phyloP scores from a whole-genome alignment of 2,797 vertebrate species.

The Parauchenoglanis ngamensis region DNA sequence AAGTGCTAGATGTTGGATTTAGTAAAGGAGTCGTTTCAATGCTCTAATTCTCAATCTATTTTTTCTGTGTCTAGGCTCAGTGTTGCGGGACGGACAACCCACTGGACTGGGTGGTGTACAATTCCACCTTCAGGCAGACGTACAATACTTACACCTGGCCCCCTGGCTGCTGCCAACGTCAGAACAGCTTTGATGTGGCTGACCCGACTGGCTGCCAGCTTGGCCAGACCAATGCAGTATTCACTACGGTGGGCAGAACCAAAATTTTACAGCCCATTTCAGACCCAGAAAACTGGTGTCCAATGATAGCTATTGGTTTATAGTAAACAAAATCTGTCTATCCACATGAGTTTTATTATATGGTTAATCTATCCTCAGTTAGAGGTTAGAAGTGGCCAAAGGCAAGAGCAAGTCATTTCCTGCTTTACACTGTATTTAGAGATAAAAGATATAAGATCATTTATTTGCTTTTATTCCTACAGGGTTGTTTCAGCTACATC shows the following conservation, averaged over 20 bases:
- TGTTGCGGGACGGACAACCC: constrained; percentile 76
- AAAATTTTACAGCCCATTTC: not conserved
- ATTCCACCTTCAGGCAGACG: constrained; percentile 63
- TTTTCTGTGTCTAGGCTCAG: constrained; percentile 61
- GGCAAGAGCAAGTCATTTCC: not conserved
- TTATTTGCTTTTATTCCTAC: constrained; percentile 8
- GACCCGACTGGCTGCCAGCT: constrained; percentile 63
- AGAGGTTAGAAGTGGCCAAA: not conserved
- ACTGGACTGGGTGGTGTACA: constrained; percentile 73
- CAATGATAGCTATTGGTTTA: not conserved
- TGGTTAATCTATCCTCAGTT: not conserved
- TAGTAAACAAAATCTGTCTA: not conserved
- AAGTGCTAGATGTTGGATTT: not conserved
- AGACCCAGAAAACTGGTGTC: not conserved
- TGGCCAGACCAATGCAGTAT: constrained; percentile 64
- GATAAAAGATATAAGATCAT: not conserved
- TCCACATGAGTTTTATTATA: too few species aligned
- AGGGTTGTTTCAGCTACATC: constrained; percentile 79
- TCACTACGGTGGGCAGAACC: constrained; percentile 29
- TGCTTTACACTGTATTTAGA: not conserved
- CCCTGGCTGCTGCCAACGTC: constrained; percentile 69
- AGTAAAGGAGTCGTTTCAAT: not conserved
- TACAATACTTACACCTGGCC: constrained; percentile 67
- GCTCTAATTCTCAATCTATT: not conserved
- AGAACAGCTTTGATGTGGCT: constrained; percentile 63